These are phyloP conservation scores for Aphelocoma californica DNA, from an alignment of 2,797 vertebrate species.

Conservation along the genomic window DNA sequence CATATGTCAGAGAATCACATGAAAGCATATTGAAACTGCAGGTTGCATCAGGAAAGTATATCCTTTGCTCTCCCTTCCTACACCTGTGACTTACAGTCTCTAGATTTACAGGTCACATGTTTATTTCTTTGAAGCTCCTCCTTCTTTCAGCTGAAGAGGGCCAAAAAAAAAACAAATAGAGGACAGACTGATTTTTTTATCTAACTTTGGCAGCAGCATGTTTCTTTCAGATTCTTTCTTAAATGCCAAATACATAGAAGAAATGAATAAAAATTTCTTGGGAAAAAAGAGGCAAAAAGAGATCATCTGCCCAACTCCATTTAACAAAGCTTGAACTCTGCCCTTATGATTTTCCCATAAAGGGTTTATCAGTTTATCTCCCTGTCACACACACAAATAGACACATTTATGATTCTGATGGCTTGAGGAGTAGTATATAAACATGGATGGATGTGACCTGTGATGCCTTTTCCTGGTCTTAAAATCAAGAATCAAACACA, in stretches of 20 bases:
- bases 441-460: neutral
- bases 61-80: neutral
- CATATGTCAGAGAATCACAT: neutral
- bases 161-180: neutral
- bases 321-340: neutral
- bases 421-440: neutral
- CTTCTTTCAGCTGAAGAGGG: neutral
- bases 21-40: neutral
- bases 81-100: neutral
- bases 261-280: neutral
- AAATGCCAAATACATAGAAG: neutral
- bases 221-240: neutral
- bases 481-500: too few species aligned
- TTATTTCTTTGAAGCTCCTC: neutral
- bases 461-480: too few species aligned
- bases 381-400: neutral
- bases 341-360: neutral
- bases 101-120: neutral
- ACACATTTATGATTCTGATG: neutral
- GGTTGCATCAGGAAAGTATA: neutral
- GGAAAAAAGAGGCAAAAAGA: accelerated
- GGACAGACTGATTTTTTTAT: neutral
- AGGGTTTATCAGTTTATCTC: neutral
- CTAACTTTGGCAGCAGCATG: neutral
- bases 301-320: neutral